Conservation (phyloP, 2,113 vertebrate genomes). For the Rhabdomys dilectus region DNA sequence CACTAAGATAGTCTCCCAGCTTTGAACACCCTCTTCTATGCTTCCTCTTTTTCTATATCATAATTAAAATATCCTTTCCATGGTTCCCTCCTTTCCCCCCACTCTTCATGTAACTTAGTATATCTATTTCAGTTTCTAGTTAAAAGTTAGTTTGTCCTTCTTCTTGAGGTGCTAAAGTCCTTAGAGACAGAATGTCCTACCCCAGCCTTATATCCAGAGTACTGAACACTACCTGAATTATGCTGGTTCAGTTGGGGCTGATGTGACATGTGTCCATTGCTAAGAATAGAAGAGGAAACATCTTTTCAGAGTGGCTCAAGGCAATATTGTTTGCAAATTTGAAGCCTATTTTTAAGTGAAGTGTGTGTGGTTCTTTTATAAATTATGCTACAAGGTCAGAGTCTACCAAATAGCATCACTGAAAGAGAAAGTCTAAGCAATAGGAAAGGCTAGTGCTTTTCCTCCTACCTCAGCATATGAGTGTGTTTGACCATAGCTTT, state of each 20-base stretch:
- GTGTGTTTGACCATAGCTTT: background rate
- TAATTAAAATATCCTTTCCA: background rate
- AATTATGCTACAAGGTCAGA: background rate
- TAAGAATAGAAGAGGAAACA: background rate
- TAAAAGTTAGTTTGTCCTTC: background rate
- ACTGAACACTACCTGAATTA: too few species aligned
- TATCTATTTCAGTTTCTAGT: accelerated
- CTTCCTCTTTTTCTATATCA: background rate
- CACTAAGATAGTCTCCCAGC: background rate
- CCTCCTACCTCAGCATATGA: background rate
- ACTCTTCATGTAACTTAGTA: background rate
- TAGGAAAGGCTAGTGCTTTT: background rate
- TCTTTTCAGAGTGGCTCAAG: background rate
- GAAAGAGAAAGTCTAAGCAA: background rate
- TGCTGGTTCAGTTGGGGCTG: background rate
- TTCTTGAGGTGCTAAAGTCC: background rate
- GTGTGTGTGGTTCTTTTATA: background rate
- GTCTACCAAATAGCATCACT: too few species aligned
- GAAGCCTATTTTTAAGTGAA: background rate
- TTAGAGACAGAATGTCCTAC: accelerated
- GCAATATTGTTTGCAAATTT: background rate
- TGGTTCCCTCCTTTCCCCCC: background rate
- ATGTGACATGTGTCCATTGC: background rate
- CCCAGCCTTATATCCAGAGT: background rate
- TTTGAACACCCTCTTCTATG: background rate